Evolutionary conservation across 2,888 invertebrate genomes (phyloP).

Genomic region (Yponomeuta sedellus): DNA sequence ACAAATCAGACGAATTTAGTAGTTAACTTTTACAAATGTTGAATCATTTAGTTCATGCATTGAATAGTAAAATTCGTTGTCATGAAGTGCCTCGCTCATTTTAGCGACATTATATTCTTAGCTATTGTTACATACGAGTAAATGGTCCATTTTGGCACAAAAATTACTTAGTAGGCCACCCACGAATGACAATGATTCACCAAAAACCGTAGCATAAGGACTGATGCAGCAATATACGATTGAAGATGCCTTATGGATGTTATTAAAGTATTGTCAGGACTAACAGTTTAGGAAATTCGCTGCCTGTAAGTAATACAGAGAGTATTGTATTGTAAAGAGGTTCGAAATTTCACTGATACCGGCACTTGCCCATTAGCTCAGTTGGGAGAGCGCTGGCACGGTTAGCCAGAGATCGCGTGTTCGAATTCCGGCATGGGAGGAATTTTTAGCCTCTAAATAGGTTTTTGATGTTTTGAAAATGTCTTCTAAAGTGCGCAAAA

Average conservation of each 20-base stretch:
- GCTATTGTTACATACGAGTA: background rate
- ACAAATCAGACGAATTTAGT: slow-evolving; percentile 60
- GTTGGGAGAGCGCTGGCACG: too few relatives aligned
- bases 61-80: slow-evolving; percentile 17
- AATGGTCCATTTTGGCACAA: background rate
- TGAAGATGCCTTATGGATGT: slow-evolving; percentile 30
- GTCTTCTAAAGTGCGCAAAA: background rate
- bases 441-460: too few relatives aligned
- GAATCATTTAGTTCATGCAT: slow-evolving; percentile 1
- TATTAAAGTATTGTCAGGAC: slow-evolving; percentile 16
- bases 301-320: too few relatives aligned
- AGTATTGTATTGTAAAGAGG: too few relatives aligned
- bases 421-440: too few relatives aligned
- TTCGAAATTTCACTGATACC: too few relatives aligned
- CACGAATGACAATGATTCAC: background rate
- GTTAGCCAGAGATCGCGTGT: too few relatives aligned
- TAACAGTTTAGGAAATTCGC: background rate
- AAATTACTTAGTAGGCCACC: background rate
- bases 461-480: too few relatives aligned
- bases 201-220: background rate
- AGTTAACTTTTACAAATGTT: slow-evolving; percentile 59
- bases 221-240: slow-evolving; percentile 19
- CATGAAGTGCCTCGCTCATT: slow-evolving; percentile 21
- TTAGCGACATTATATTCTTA: slow-evolving; percentile 6
- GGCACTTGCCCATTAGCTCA: too few relatives aligned